phyloP scores from a whole-genome alignment of 2,888 invertebrate genomes.

The Oithona nana region DNA sequence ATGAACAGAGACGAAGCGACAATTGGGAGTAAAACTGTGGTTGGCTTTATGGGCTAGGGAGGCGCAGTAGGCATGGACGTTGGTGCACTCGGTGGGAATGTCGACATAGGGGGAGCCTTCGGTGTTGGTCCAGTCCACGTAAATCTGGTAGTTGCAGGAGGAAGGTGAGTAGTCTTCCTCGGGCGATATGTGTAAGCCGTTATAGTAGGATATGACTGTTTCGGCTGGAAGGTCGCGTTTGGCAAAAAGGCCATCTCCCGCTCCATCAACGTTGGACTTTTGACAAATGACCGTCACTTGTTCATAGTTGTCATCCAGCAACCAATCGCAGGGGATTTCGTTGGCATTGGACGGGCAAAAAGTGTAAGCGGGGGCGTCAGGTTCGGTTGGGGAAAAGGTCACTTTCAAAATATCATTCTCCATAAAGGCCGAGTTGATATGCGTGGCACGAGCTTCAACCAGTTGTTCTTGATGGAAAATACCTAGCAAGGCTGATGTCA shows the following conservation, averaged over 20 bases:
- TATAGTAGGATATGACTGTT: slow-evolving; percentile 3
- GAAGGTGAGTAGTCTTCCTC: neutral
- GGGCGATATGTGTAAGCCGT: neutral
- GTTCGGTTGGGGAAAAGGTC: neutral
- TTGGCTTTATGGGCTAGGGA: slow-evolving; percentile 17
- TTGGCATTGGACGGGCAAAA: neutral
- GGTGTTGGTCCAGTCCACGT: slow-evolving; percentile 4
- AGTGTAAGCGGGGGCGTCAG: neutral
- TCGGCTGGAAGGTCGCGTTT: neutral
- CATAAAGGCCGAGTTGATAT: neutral
- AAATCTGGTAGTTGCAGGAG: neutral
- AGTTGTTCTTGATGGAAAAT: slow-evolving; percentile 14
- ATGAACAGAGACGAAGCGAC: neutral
- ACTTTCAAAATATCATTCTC: neutral
- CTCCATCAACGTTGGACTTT: neutral
- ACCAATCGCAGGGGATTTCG: neutral
- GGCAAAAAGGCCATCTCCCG: slow-evolving; percentile 7
- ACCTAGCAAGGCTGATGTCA: slow-evolving; percentile 16
- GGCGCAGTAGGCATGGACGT: slow-evolving; percentile 13
- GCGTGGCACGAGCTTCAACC: slow-evolving; percentile 1
- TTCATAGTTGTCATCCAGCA: neutral
- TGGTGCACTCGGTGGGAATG: slow-evolving; percentile 4
- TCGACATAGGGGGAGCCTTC: slow-evolving; percentile 7
- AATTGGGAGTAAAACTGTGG: slow-evolving; percentile 17
- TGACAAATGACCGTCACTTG: neutral